phyloP scores from a whole-genome alignment of 35 echinoderm and acorn worm species.

The Apostichopus parvimensis region DNA sequence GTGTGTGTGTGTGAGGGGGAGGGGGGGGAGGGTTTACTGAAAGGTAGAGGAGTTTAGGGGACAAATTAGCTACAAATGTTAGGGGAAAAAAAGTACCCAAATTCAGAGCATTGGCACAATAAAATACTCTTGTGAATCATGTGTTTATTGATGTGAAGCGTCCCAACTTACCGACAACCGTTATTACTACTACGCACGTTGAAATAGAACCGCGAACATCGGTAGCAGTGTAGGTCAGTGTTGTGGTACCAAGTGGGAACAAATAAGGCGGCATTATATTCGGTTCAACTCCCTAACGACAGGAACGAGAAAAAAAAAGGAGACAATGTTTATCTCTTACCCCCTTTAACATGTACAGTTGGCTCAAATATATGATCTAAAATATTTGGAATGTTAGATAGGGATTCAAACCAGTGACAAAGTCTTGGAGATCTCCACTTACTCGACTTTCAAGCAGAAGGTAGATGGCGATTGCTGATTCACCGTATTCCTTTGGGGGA shows the following conservation, averaged over 20 bases:
- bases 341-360: too few relatives aligned
- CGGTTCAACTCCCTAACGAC: background rate
- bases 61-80: background rate
- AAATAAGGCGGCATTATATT: background rate
- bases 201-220: background rate
- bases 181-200: background rate
- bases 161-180: background rate
- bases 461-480: too few relatives aligned
- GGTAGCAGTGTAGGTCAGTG: background rate
- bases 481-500: too few relatives aligned
- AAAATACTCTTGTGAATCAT: too few relatives aligned
- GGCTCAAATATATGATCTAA: too few relatives aligned
- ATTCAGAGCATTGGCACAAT: background rate
- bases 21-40: background rate
- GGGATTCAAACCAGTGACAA: too few relatives aligned
- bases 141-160: background rate
- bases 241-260: background rate
- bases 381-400: too few relatives aligned
- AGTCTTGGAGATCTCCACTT: too few relatives aligned
- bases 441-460: too few relatives aligned
- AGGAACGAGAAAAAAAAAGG: too few relatives aligned
- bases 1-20: background rate
- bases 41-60: background rate
- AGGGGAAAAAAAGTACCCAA: background rate
- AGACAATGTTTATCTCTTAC: too few relatives aligned